Evolutionary conservation across 2,113 vertebrate species (phyloP).

Genomic region (Neogobius melanostomus): DNA sequence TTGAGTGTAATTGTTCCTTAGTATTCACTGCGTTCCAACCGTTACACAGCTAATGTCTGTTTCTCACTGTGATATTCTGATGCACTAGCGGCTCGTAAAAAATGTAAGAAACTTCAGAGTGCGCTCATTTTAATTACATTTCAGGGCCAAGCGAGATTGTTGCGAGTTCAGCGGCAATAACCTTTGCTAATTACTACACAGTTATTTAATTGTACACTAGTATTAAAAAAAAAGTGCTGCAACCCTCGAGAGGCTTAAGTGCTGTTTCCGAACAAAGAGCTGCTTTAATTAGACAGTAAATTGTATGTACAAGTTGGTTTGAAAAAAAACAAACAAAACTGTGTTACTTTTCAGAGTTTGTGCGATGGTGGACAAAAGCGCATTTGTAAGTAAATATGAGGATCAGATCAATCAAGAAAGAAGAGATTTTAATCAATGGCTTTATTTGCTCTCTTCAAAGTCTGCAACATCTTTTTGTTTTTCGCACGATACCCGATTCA

Average conservation of each 20-base stretch:
- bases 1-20: conserved; percentile 1
- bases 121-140: conserved; percentile 9
- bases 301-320: neutral
- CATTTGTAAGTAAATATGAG: no score
- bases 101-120: neutral
- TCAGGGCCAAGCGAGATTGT: neutral
- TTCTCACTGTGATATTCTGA: neutral
- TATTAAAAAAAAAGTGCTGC: neutral
- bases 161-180: conserved; percentile 4
- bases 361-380: neutral
- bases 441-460: no score
- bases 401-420: no score
- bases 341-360: neutral
- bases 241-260: neutral
- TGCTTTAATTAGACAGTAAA: neutral
- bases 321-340: neutral
- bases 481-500: no score
- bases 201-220: conserved; percentile 7
- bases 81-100: conserved; percentile 10
- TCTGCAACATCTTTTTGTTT: no score
- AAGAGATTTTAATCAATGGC: no score
- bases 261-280: neutral
- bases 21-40: conserved; percentile 1
- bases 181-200: conserved; percentile 3
- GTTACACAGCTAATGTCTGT: conserved; percentile 1